phyloP scores from a whole-genome alignment of 92 coral and sea anemone species.

The Scolanthus callimorphus region DNA sequence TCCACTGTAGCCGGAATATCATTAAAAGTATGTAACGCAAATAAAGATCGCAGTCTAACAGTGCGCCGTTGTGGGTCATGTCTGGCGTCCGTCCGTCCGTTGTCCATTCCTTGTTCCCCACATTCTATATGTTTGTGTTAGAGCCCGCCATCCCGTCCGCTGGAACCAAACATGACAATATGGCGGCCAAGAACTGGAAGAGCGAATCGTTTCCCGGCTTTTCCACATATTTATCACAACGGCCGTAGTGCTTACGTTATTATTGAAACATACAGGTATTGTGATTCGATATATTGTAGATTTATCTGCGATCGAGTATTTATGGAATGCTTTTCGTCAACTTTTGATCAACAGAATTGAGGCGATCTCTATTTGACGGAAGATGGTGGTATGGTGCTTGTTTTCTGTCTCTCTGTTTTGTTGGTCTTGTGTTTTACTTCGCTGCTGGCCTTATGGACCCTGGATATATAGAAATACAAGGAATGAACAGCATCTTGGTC shows the following conservation, averaged over 20 bases:
- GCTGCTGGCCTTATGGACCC: constrained; percentile 94
- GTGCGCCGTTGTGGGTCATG: too few relatives aligned
- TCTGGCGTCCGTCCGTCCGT: too few relatives aligned
- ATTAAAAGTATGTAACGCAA: too few relatives aligned
- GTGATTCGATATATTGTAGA: neutral
- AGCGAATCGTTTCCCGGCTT: constrained; percentile 68
- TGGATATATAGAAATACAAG: constrained; percentile 78
- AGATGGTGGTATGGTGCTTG: constrained; percentile 72
- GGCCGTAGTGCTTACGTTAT: constrained; percentile 64
- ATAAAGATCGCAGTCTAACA: too few relatives aligned
- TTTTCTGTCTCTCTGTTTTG: constrained; percentile 56
- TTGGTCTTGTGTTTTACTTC: constrained; percentile 79
- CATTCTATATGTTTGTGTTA: too few relatives aligned
- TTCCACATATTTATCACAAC: constrained; percentile 82
- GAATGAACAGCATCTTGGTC: constrained; percentile 78
- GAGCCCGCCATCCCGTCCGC: neutral
- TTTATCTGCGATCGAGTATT: neutral
- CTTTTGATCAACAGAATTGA: constrained; percentile 59
- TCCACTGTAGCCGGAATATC: too few relatives aligned
- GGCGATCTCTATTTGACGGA: constrained; percentile 69
- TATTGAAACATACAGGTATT: constrained; percentile 87
- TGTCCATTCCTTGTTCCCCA: too few relatives aligned
- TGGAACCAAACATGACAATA: constrained; percentile 45
- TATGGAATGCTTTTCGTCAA: neutral
- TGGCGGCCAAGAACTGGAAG: constrained; percentile 87